Conservation (phyloP, 37 sponge, comb jelly and placozoan genomes). For the Beroe forskalii region DNA sequence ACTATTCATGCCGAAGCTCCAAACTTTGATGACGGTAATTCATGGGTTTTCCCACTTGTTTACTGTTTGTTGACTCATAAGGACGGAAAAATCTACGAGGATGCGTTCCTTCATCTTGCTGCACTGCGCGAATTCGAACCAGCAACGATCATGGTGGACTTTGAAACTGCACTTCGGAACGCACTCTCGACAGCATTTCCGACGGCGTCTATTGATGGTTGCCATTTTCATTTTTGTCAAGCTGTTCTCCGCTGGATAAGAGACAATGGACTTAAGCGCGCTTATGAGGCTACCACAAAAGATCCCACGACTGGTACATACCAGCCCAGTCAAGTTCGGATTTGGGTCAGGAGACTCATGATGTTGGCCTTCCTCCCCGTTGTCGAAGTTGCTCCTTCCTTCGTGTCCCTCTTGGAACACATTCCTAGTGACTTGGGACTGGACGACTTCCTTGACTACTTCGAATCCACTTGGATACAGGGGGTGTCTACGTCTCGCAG, state of each 20-base stretch:
- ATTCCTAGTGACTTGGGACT: not conserved
- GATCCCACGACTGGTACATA: not conserved
- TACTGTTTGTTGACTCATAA: not conserved
- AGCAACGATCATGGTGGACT: not conserved
- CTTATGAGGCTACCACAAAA: not conserved
- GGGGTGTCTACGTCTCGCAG: not conserved
- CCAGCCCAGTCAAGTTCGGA: not conserved
- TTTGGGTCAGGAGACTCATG: not conserved
- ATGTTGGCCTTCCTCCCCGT: not conserved
- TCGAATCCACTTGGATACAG: not conserved
- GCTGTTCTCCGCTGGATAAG: not conserved
- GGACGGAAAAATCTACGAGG: not conserved
- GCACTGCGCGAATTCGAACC: not conserved
- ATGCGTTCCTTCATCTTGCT: not conserved
- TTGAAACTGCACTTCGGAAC: not conserved
- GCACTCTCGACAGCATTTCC: not conserved
- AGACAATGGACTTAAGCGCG: not conserved
- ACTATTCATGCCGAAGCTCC: not conserved
- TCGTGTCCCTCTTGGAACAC: too few relatives aligned
- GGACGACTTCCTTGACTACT: not conserved
- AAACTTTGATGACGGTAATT: not conserved
- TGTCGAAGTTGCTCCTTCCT: not conserved
- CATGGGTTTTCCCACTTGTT: not conserved
- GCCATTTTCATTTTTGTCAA: conserved; percentile 28
- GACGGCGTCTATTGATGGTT: not conserved